Conservation (phyloP, 2,797 vertebrate species). For the Hemibagrus guttatus region DNA sequence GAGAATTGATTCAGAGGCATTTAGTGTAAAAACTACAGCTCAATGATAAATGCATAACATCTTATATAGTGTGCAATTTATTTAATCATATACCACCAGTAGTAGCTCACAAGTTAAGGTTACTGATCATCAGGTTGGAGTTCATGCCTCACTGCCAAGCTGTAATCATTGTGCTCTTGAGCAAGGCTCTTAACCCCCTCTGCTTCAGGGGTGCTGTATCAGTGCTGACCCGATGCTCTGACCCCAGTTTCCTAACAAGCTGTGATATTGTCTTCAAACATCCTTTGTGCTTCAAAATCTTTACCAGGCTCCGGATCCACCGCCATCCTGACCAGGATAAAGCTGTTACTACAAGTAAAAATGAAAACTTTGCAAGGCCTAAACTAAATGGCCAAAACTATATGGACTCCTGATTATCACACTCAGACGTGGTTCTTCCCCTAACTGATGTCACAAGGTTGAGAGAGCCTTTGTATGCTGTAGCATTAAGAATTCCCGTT, state of each 20-base stretch:
- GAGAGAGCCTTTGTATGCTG: neutral
- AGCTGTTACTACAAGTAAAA: neutral
- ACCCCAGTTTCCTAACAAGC: too few relatives aligned
- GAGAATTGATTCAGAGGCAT: neutral
- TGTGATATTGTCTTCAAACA: too few relatives aligned
- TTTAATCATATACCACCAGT: too few relatives aligned
- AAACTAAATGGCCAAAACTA: neutral
- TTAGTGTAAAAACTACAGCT: neutral
- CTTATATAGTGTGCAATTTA: neutral
- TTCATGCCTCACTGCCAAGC: too few relatives aligned
- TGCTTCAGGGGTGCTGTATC: too few relatives aligned
- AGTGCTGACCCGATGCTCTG: too few relatives aligned
- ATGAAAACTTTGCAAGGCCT: neutral
- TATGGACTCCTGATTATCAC: neutral
- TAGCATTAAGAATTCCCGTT: neutral
- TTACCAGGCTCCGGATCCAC: neutral
- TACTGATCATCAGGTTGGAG: too few relatives aligned
- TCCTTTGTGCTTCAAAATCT: too few relatives aligned
- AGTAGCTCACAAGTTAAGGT: too few relatives aligned
- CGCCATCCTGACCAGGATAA: neutral
- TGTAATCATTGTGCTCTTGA: too few relatives aligned
- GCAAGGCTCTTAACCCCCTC: too few relatives aligned
- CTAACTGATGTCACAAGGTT: neutral
- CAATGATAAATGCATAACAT: neutral
- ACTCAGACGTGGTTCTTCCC: neutral